phyloP scores from a whole-genome alignment of 2,113 vertebrate species.

The Halichoerus grypus region DNA sequence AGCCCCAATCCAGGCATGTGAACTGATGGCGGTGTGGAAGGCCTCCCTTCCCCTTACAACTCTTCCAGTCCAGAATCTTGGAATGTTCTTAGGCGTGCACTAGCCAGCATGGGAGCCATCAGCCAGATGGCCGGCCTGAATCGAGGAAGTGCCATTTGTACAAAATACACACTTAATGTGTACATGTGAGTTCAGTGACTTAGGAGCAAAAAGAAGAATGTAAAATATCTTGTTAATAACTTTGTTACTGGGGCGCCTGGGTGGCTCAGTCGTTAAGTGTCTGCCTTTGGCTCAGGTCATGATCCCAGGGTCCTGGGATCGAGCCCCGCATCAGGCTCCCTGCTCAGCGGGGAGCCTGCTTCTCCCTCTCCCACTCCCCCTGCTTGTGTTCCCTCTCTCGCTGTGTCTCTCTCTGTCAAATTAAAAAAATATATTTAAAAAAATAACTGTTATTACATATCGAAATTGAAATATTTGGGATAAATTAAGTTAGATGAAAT shows the following conservation, averaged over 20 bases:
- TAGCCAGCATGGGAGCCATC: background rate
- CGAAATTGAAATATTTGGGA: no score
- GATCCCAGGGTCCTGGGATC: no score
- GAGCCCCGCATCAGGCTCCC: no score
- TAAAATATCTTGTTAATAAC: background rate
- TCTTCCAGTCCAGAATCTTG: background rate
- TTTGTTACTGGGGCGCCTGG: background rate
- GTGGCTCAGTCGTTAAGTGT: no score
- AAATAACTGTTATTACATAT: no score
- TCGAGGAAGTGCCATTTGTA: rapidly evolving
- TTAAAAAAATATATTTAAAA: no score
- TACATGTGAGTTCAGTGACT: background rate
- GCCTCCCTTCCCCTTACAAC: background rate
- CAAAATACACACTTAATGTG: background rate
- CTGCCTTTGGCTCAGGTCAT: no score
- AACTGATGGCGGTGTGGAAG: background rate
- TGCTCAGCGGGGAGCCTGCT: no score
- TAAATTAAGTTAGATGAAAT: background rate
- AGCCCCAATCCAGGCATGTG: background rate
- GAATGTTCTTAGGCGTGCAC: background rate
- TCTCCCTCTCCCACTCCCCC: no score
- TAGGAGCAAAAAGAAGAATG: background rate
- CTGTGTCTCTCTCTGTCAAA: no score
- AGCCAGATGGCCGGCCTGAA: no score
- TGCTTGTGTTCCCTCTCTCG: no score